Evolutionary conservation across 2,888 invertebrate genomes (phyloP), one percentile per base, ranked within the genome.

Genomic region (Clostera curtula): DNA sequence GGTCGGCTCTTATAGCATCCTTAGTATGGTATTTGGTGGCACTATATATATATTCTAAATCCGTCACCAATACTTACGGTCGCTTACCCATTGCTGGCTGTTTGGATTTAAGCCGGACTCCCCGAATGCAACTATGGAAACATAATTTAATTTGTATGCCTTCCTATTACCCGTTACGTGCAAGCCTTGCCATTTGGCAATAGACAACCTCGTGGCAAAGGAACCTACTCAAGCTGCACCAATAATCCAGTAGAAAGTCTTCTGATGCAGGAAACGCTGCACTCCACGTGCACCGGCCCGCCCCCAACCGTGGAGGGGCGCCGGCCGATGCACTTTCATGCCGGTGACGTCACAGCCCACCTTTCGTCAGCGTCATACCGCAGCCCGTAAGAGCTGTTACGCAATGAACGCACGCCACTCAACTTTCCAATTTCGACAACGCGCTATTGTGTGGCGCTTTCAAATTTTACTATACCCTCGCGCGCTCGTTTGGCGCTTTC

Each of bases 351-450:
- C 79, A 82, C 66, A 49, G 48, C 56, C 64, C 71, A 69, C 77
- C 79, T 80, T 76, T 75, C 79, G 75, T 68, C 76, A 75, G 74
- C 73, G 74, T 75, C 76, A 75, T 71, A 65, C 60, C 71, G 67
- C 61, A 63, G 65, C 66, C 69, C 64, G 80, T 76, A 80, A 79
- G 76, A 74, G 72, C 71, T 66, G 66, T 80, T 80, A 77, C 67
- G 80, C 73, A 82, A 82, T 60, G 53, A 65, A 69, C 70, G 71
- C 73, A 73, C 80, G 65, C 73, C 67, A 63, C 75, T 79, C 79
- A 69, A 82, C 82, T 82, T 82, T 82, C 82, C 82, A 82, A 83
- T 82, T 83, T 82, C 82, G 80, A 80, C 83, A 82, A 82, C 80
- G 73, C 69, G 73, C 80, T 74, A 82, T 82, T 83, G 82, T 82